Conservation (phyloP, 37 sponge, comb jelly and placozoan species). For the Axinella damicornis region DNA sequence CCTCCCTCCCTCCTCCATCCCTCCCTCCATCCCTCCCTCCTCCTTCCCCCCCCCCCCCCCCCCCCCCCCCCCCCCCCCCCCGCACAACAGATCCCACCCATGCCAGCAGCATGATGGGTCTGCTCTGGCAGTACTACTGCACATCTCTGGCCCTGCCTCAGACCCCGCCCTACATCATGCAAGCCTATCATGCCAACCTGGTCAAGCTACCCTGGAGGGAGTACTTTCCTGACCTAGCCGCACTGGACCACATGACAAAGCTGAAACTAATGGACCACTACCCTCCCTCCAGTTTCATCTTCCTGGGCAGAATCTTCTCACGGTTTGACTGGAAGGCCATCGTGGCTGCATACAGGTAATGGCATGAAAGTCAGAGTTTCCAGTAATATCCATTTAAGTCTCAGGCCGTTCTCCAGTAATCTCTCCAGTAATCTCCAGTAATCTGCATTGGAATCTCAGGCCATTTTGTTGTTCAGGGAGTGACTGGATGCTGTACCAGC, state of each 20-base stretch:
- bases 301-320: conserved; percentile 70
- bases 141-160: conserved; percentile 34
- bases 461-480: no score
- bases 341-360: conserved; percentile 30
- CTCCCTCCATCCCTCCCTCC: no score
- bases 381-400: no score
- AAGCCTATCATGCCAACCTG: conserved; percentile 67
- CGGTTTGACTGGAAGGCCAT: conserved; percentile 64
- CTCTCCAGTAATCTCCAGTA: no score
- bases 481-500: no score
- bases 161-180: conserved; percentile 54
- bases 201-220: conserved; percentile 70
- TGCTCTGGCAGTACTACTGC: conserved; percentile 74
- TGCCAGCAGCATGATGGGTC: neutral
- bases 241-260: conserved; percentile 78
- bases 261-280: conserved; percentile 27
- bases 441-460: no score
- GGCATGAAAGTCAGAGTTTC: no score
- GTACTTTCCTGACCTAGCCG: conserved; percentile 69
- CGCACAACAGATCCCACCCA: conserved; percentile 9
- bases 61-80: no score
- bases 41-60: no score
- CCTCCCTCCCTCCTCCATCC: no score
- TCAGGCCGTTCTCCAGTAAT: no score
- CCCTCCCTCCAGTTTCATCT: conserved; percentile 52